These are phyloP conservation scores for Neocrepidodera transversa DNA, from an alignment of 2,888 invertebrate genomes.

Conservation along the genomic window DNA sequence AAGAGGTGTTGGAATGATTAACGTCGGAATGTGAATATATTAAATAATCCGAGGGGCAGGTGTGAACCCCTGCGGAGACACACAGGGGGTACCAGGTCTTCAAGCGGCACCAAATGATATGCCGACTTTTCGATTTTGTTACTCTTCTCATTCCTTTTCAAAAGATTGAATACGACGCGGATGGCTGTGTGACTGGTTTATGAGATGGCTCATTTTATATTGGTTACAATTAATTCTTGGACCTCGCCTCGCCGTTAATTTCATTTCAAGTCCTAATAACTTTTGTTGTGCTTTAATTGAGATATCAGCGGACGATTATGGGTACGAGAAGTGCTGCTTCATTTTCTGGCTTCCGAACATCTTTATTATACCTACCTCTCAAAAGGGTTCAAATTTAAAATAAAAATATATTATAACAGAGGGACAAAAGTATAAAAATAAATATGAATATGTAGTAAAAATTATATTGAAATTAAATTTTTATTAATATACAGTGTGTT, in stretches of 20 bases:
- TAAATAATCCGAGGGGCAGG: slow-evolving; percentile 58
- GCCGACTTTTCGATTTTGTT: slow-evolving; percentile 28
- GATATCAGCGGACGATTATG: slow-evolving; percentile 13
- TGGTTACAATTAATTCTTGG: slow-evolving; percentile 15
- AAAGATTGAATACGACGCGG: slow-evolving; percentile 4
- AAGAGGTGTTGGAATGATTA: slow-evolving; percentile 59
- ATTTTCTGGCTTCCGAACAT: not conserved
- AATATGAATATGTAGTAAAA: too few species aligned
- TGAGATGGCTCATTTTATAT: slow-evolving; percentile 21
- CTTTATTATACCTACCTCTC: too few species aligned
- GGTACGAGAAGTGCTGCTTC: not conserved
- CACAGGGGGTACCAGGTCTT: slow-evolving; percentile 47
- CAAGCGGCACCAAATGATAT: slow-evolving; percentile 38
- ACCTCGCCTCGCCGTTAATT: not conserved
- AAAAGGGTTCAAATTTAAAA: too few species aligned
- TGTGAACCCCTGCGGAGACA: slow-evolving; percentile 52
- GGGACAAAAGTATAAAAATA: too few species aligned
- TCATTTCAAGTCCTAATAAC: slow-evolving; percentile 10
- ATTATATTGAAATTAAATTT: too few species aligned
- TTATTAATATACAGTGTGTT: too few species aligned
- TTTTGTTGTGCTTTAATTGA: slow-evolving; percentile 10
- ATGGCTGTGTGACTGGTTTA: slow-evolving; percentile 20
- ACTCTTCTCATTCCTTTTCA: not conserved
- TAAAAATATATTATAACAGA: too few species aligned
- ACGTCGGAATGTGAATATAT: slow-evolving; percentile 60